phyloP scores from a whole-genome alignment of 2,797 vertebrate species.

The Pseudochirops corinnae region DNA sequence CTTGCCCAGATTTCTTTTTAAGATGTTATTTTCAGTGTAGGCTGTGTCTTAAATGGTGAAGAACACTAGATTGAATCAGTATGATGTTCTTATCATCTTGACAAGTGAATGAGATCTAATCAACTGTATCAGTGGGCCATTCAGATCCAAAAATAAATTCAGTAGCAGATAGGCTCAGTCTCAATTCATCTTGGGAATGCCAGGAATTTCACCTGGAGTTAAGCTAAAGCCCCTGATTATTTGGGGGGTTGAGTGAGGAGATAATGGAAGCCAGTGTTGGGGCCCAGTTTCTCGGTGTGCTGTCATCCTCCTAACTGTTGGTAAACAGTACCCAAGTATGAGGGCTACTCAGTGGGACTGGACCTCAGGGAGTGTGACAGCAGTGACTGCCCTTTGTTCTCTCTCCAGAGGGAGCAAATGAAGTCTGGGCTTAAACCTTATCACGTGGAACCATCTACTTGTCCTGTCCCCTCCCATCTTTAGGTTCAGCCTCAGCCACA shows the following conservation, averaged over 20 bases:
- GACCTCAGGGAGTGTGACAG: not conserved
- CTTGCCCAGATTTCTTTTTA: not conserved
- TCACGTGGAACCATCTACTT: not conserved
- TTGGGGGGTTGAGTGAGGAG: not conserved
- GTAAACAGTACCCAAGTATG: not conserved
- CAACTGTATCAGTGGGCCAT: not conserved
- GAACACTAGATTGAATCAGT: not conserved
- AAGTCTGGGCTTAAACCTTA: not conserved
- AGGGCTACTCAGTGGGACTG: not conserved
- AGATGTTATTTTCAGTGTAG: not conserved
- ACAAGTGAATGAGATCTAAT: not conserved
- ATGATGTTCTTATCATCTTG: not conserved
- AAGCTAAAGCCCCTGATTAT: not conserved
- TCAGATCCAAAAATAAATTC: not conserved
- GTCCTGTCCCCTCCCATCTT: not conserved
- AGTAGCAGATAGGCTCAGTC: not conserved
- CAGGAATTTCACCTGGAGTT: not conserved
- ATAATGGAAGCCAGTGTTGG: not conserved
- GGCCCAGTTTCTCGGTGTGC: not conserved
- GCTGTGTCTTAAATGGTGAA: not conserved
- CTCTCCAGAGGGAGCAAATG: not conserved
- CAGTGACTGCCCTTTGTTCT: not conserved
- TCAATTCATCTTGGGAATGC: not conserved
- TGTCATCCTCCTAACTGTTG: not conserved
- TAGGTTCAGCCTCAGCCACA: conserved; percentile 91